Base-by-base conservation (phyloP, 2,797 vertebrate genomes). In the Coilia nasus region DNA sequence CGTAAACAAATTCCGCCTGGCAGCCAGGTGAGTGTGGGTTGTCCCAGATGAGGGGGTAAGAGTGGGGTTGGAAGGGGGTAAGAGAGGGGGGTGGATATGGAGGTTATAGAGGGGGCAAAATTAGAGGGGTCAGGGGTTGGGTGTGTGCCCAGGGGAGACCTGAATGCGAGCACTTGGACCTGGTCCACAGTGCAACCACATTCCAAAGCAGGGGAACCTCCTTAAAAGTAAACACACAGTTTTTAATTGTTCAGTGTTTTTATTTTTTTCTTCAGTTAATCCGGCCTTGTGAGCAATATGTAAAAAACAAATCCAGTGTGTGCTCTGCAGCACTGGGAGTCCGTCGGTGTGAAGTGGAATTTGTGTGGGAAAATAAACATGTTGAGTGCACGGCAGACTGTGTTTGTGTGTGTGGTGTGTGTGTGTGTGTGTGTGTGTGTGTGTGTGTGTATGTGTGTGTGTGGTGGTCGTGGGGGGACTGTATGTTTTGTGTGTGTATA, bases 341-440 rank as follows among this genome's bases (percentile, higher is more conserved):
- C 81, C 15, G 50, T 86, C 85, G 88, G 64, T 84, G 81, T 87
- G 83, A 88, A 86, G 82, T 84, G 88, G 82, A 84, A 90, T 88
- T 71, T 71, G 88, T 86, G 89, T 84, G 85, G 50, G 85, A 89
- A 89, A 89, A 90, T 88, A 90, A 88, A 87, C 86, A 41, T 28
- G 44, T 44, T 9, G 60, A n/a, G 59, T 50, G 47, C 6, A 12
- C 6, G 47, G 47, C 12, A 7, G 47, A 0, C 3, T 19, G 59
- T n/a, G 25, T 60, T 10, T 1, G 64, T 11, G 25, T 25, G 25
- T 12, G 64, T 31, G 12, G 35, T 41, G 35, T 41, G 35, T 41
- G 35, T 41, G 35, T 41, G 35, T 41, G 35, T 41, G 35, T 41
- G 2, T 41, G 35, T 41, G 35, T 41, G 35, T 41, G 35, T 41